Percentiles rank a stretch among this genome's conserved stretches.
phyloP scores from a whole-genome alignment of 2,113 vertebrate species.

The Phalacrocorax brasilianus region DNA sequence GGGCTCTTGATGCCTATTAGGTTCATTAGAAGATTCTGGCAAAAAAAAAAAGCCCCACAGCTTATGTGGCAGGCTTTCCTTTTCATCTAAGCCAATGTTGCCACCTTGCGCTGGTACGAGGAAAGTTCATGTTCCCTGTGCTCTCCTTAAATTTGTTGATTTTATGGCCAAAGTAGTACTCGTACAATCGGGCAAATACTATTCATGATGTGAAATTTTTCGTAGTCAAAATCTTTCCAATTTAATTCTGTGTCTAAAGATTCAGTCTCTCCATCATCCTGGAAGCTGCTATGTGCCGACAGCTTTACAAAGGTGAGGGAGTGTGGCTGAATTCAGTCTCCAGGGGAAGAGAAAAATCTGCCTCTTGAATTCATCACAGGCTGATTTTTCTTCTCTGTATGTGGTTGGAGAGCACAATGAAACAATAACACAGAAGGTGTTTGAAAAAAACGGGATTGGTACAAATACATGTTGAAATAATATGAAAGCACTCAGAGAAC shows the following conservation, averaged over 20 bases:
- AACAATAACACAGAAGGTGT: not conserved
- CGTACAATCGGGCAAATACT: accelerated
- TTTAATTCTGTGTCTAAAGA: not conserved
- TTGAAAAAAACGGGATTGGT: not conserved
- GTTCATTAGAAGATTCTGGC: slow-evolving; percentile 23
- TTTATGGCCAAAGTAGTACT: not conserved
- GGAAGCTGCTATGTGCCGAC: not conserved
- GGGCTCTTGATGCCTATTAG: not conserved
- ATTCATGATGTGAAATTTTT: not conserved
- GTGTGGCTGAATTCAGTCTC: not conserved
- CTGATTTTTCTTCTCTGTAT: not conserved
- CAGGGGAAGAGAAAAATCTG: not conserved
- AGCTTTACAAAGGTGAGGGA: not conserved
- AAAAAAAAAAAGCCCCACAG: not conserved
- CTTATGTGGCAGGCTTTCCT: not conserved
- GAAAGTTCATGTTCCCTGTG: not conserved
- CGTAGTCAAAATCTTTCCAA: accelerated
- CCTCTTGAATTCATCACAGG: not conserved
- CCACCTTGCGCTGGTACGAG: not conserved
- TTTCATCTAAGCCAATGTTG: not conserved
- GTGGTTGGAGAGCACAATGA: not conserved
- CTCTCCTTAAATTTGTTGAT: accelerated
- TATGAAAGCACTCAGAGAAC: not conserved
- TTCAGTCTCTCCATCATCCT: not conserved
- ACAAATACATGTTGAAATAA: not conserved